Evolutionary conservation across 2,113 vertebrate genomes (phyloP), one percentile per base, ranked within the genome.

Genomic region (Coregonus clupeaformis): DNA sequence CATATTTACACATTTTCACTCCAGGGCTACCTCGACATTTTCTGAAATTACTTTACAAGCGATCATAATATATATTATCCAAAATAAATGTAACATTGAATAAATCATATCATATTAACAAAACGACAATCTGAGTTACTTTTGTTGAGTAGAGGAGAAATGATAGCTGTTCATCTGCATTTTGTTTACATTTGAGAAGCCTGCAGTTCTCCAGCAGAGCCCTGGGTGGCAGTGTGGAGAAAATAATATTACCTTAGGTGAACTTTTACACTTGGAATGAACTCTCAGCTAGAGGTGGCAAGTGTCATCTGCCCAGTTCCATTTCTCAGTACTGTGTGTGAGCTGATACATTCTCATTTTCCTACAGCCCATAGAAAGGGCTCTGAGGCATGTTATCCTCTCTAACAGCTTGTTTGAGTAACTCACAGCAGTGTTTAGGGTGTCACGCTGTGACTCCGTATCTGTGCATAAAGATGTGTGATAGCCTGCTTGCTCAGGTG

Each of bases 261-360:
- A 52, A 2, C 76, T 64, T 70, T 80, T 74, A 13, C 47, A 73
- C 20, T 2, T 59, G 36, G 57, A 74, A 29, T 84, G 74, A 49
- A 69, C 25, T 11, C 0, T 69, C 25, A 71, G 75, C 32, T 68
- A 59, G 47, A 65, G 22, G 47, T 16, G 69, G 24, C 16, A 45
- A 70, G 52, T 55, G 49, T 55, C 22, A 27, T 29, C 4, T 6
- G 49, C 45, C 18, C n/a, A 55, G 22, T 27, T 16, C 45, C 47
- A 27, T 70, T 29, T 29, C 22, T 20, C 24, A 52, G 22, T 27
- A 42, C 29, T 20, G 5, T 55, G 24, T 70, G 24, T 22, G 5
- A 55, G 27, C 24, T 70, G 25, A 16, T 25, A 14, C n/a, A 0
- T 55, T 27, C 16, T 55, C 45, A 42, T 18, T 32, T 16, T 32